phyloP scores from a whole-genome alignment of 2,113 vertebrate species.

The Dermatemys mawii region DNA sequence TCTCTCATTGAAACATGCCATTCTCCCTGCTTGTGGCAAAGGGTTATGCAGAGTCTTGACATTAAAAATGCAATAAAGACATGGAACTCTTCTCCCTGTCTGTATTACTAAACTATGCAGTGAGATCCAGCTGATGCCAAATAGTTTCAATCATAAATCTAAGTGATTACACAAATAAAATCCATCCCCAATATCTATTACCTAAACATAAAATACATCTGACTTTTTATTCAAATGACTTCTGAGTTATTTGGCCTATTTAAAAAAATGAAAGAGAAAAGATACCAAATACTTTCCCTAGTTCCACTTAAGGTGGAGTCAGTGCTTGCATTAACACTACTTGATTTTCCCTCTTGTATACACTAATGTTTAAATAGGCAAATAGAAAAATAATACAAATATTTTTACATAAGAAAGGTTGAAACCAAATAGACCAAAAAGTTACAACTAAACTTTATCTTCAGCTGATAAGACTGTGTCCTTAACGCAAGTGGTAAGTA shows the following conservation, averaged over 20 bases:
- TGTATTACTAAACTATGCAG: rapidly evolving
- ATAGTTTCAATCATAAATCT: background rate
- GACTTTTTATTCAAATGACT: background rate
- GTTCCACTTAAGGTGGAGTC: background rate
- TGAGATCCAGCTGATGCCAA: background rate
- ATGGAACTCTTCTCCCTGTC: background rate
- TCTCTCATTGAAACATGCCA: background rate
- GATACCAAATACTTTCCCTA: background rate
- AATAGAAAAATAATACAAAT: background rate
- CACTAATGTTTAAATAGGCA: background rate
- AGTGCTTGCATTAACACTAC: background rate
- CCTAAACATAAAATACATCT: background rate
- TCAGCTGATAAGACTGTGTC: background rate
- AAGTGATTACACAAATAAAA: background rate
- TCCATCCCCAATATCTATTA: background rate
- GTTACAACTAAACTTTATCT: background rate
- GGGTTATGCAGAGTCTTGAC: rapidly evolving
- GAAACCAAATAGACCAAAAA: background rate
- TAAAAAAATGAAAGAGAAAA: background rate
- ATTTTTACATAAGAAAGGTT: background rate
- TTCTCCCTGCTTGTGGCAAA: background rate
- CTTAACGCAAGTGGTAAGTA: background rate
- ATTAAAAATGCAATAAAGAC: background rate
- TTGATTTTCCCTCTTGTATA: background rate
- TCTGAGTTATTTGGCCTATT: background rate